Evolutionary conservation across 2,888 invertebrate genomes (phyloP).

Genomic region (Tipula unca): DNA sequence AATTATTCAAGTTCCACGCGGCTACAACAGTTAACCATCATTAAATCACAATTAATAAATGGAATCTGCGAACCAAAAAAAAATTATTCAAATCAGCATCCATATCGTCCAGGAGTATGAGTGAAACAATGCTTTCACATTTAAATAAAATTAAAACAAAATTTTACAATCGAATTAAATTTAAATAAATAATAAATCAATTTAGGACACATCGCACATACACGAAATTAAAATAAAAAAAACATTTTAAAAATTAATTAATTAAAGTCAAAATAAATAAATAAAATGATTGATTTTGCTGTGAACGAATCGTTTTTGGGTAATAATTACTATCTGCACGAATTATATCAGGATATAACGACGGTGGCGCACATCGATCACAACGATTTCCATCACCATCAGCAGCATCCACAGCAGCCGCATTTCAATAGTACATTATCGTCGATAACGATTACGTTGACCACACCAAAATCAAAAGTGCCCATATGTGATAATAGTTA

Average conservation of each 20-base stretch:
- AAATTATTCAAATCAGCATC: neutral
- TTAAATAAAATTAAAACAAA: neutral
- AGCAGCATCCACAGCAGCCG: neutral
- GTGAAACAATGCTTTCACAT: neutral
- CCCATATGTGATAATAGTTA: constrained; percentile 27
- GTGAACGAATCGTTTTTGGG: neutral
- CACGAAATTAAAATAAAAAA: neutral
- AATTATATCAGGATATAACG: neutral
- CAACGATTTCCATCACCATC: neutral
- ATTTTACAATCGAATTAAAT: neutral
- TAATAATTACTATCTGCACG: neutral
- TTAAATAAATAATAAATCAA: neutral
- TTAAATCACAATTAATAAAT: neutral
- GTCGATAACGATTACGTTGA: neutral
- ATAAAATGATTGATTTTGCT: neutral
- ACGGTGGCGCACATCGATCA: neutral
- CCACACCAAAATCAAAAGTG: neutral
- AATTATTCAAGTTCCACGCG: neutral
- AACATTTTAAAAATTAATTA: neutral
- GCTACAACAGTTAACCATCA: neutral
- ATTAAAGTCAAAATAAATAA: neutral
- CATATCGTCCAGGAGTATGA: neutral
- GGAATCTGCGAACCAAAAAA: neutral
- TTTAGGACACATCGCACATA: neutral
- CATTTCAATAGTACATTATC: neutral